Evolutionary conservation across 2,797 vertebrate genomes (phyloP).

Genomic region (Oreortyx pictus): DNA sequence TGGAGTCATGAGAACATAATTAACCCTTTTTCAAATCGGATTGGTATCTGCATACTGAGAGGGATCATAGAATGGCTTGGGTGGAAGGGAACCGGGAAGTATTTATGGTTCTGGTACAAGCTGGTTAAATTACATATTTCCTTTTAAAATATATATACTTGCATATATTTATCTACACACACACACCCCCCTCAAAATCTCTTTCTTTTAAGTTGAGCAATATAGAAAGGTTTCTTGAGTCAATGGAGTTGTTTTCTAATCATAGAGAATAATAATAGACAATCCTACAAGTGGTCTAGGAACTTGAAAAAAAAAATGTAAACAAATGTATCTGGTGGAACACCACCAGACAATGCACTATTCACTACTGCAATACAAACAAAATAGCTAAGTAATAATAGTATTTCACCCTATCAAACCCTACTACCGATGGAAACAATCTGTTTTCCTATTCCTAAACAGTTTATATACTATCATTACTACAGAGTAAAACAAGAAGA

Average conservation of each 20-base stretch:
- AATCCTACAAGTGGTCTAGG: neutral
- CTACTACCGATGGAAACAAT: neutral
- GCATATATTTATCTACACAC: neutral
- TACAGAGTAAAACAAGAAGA: neutral
- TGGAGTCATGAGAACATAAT: neutral
- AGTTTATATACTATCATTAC: neutral
- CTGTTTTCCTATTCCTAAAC: neutral
- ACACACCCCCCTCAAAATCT: neutral
- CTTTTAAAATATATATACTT: neutral
- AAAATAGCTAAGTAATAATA: neutral
- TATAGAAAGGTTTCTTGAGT: neutral
- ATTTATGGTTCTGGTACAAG: neutral
- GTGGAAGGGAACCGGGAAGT: neutral
- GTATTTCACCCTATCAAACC: neutral
- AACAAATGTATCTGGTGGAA: neutral
- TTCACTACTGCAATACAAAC: neutral
- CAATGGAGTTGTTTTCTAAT: neutral
- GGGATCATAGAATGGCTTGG: neutral
- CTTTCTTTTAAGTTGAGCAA: neutral
- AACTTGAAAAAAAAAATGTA: neutral
- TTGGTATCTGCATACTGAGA: neutral
- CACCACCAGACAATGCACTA: neutral
- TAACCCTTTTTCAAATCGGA: neutral
- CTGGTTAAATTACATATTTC: neutral
- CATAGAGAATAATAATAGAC: neutral